Conservation (phyloP, 2,797 vertebrate species). For the Sebastiscus tertius region DNA sequence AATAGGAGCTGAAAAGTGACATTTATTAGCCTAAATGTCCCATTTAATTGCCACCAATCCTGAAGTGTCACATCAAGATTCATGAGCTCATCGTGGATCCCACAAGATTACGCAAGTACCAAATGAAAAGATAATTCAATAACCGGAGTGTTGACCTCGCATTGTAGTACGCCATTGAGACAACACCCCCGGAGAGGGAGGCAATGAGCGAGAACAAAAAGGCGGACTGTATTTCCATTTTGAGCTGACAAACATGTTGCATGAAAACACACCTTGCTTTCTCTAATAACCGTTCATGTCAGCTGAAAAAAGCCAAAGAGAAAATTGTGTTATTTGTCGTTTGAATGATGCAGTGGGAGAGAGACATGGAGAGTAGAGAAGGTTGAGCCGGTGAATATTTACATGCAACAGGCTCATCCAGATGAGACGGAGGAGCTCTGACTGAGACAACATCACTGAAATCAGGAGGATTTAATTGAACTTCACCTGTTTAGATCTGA, state of each 20-base stretch:
- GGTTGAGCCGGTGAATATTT: background rate
- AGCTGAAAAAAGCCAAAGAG: background rate
- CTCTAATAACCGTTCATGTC: background rate
- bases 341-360: background rate
- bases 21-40: background rate
- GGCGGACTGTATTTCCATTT: background rate
- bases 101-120: background rate
- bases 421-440: background rate
- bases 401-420: background rate
- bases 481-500: background rate
- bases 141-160: background rate
- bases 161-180: rapidly evolving
- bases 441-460: background rate
- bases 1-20: background rate
- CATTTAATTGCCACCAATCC: background rate
- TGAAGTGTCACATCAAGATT: background rate
- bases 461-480: background rate
- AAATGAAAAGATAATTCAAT: background rate
- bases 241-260: no score
- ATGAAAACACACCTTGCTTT: background rate
- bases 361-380: background rate
- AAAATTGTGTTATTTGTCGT: background rate
- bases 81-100: background rate
- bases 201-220: background rate
- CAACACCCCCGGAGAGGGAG: background rate